Evolutionary conservation across 2,888 invertebrate genomes (phyloP).

Genomic region (Rhingia rostrata): DNA sequence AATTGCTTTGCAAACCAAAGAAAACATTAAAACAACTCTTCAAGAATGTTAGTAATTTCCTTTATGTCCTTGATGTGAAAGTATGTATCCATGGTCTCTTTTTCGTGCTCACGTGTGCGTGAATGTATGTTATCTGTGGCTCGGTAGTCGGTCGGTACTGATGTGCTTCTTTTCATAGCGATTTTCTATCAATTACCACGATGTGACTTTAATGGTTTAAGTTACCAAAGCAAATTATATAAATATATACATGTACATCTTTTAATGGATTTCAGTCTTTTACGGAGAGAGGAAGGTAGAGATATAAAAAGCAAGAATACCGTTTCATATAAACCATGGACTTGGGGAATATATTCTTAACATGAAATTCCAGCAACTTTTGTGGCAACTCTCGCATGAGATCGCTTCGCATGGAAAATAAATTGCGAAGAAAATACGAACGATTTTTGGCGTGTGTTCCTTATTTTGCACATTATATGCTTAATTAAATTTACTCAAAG

Average conservation of each 20-base stretch:
- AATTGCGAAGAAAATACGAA: slow-evolving; percentile 68
- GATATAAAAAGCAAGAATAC: slow-evolving; percentile 11
- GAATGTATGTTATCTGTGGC: not conserved
- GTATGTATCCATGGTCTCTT: not conserved
- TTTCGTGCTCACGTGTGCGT: not conserved
- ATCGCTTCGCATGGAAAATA: slow-evolving; percentile 51
- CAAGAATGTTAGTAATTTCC: too few relatives aligned
- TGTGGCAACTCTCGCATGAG: slow-evolving; percentile 67
- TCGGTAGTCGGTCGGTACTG: not conserved
- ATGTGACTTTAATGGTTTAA: slow-evolving; percentile 70
- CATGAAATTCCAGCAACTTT: slow-evolving; percentile 61
- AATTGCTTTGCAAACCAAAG: too few relatives aligned
- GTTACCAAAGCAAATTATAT: slow-evolving; percentile 62
- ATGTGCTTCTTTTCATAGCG: slow-evolving; percentile 38
- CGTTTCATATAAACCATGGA: slow-evolving; percentile 46
- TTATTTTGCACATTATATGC: slow-evolving; percentile 73
- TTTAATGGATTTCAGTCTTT: too few relatives aligned
- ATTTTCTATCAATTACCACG: slow-evolving; percentile 69
- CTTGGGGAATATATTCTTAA: slow-evolving; percentile 32
- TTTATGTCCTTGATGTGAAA: too few relatives aligned
- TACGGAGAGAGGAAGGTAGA: not conserved
- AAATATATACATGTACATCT: slow-evolving; percentile 22
- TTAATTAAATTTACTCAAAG: slow-evolving; percentile 74
- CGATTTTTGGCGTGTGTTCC: slow-evolving; percentile 61
- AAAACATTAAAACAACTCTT: too few relatives aligned